phyloP scores from a whole-genome alignment of 30 jellyfish, hydroid and myxozoan species.

The Clytia hemisphaerica region DNA sequence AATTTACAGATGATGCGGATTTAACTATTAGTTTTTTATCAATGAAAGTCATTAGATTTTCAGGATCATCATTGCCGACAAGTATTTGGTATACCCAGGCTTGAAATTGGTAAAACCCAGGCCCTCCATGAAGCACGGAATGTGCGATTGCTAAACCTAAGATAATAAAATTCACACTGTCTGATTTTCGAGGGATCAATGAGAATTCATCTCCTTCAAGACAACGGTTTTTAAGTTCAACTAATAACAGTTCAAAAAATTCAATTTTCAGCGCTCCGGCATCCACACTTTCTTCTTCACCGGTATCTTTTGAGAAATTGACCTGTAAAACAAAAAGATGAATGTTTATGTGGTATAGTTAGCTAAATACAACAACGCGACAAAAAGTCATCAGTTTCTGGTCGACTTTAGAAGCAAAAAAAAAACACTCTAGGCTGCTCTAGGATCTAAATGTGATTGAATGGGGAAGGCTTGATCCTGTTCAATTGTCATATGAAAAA shows the following conservation, averaged over 20 bases:
- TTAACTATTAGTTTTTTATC: background rate
- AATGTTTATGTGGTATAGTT: too few relatives aligned
- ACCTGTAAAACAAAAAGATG: too few relatives aligned
- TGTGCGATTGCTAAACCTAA: background rate
- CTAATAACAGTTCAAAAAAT: slow-evolving; percentile 23
- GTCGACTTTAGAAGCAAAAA: too few relatives aligned
- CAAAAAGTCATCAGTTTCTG: too few relatives aligned
- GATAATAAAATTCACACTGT: background rate
- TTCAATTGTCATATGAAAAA: too few relatives aligned
- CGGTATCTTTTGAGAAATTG: background rate
- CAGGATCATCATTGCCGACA: background rate
- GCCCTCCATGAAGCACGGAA: slow-evolving; percentile 3
- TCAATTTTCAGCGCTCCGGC: slow-evolving; percentile 22
- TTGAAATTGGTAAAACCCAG: background rate
- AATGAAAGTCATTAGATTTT: background rate
- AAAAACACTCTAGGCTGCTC: too few relatives aligned
- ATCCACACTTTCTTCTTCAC: slow-evolving; percentile 6
- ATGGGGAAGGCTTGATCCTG: too few relatives aligned
- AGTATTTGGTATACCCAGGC: background rate
- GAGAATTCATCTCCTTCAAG: slow-evolving; percentile 14
- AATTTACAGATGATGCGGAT: background rate
- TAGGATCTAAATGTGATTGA: too few relatives aligned
- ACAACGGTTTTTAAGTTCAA: slow-evolving; percentile 6
- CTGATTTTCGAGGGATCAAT: background rate
- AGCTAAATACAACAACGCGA: too few relatives aligned